Conservation (phyloP, 2,888 invertebrate genomes). For the Anthrax anthrax region DNA sequence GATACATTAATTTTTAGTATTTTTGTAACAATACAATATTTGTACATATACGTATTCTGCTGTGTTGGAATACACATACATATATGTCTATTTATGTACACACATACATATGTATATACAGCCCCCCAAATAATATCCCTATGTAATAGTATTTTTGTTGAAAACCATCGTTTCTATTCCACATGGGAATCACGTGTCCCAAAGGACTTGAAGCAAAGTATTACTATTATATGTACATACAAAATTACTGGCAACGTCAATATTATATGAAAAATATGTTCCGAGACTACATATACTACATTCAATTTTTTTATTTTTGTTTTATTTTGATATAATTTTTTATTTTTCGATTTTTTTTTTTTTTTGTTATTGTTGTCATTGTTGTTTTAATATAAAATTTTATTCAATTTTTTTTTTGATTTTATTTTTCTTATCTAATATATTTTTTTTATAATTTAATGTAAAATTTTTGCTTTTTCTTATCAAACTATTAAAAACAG, state of each 20-base stretch:
- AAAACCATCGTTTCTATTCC: constrained; percentile 35
- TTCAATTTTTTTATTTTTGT: constrained; percentile 1
- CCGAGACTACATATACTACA: background rate
- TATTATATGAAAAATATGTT: constrained; percentile 11
- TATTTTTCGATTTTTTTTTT: constrained; percentile 9
- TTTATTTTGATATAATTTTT: constrained; percentile 1
- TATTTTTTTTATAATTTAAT: too few relatives aligned
- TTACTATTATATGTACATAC: constrained; percentile 11
- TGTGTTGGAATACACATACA: too few relatives aligned
- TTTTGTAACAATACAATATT: too few relatives aligned
- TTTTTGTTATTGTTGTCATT: constrained; percentile 2
- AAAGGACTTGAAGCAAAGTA: constrained; percentile 24
- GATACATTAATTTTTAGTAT: too few relatives aligned
- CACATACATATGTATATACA: constrained; percentile 16
- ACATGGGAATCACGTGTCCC: constrained; percentile 33
- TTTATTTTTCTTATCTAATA: background rate
- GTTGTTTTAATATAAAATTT: background rate
- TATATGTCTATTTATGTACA: too few relatives aligned
- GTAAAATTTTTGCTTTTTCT: too few relatives aligned
- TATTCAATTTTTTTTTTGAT: background rate
- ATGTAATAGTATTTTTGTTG: too few relatives aligned
- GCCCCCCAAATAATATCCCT: too few relatives aligned
- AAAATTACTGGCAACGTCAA: constrained; percentile 12
- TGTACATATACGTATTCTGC: too few relatives aligned
- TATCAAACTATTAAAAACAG: too few relatives aligned